Evolutionary conservation across 2,797 vertebrate genomes (phyloP), one percentile per base, ranked within the genome.

Genomic region (Falco biarmicus): DNA sequence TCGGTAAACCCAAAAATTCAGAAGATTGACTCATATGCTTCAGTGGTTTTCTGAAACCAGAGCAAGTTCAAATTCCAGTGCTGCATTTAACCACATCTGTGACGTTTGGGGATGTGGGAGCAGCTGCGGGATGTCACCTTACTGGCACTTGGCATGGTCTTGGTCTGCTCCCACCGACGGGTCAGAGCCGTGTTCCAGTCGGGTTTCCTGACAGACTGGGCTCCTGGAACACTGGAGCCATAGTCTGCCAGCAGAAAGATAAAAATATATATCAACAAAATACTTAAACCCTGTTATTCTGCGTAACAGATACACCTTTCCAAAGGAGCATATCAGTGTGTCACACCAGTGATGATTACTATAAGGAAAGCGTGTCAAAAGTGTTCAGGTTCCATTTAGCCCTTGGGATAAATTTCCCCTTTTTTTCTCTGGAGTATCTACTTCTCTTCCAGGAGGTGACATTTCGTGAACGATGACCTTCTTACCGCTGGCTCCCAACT

Each of bases 401-500:
- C n/a, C 37, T 47, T 18, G 2, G 6, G 21, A n/a, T 50, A 34
- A 39, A 5, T 53, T 63, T 37, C 16, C 14, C 22, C 16, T 81
- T 77, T 43, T 91, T 56, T 68, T 31, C 39, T n/a, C 15, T 54
- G 6, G 37, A 45, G 13, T 39, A 18, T 7, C 31, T 56, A 6
- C 11, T 50, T 81, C 45, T 63, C 13, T 43, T 41, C 56, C 45
- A 37, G 39, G 22, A 31, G 13, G 59, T 9, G 19, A n/a, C 10
- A 31, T 29, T 68, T 41, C 25, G 13, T 4, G 11, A n/a, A 39
- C 24, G 0, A 32, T 29, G 43, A 18, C 20, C 12, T 41, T 22
- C 4, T 31, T 57, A 28, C 29, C 13, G 6, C 5, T 0, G 1
- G 4, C 5, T 39, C 8, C 12, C 1, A 7, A 10, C 17, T 12